Conservation (phyloP, 2,888 invertebrate genomes). For the Aspidapion aeneum region DNA sequence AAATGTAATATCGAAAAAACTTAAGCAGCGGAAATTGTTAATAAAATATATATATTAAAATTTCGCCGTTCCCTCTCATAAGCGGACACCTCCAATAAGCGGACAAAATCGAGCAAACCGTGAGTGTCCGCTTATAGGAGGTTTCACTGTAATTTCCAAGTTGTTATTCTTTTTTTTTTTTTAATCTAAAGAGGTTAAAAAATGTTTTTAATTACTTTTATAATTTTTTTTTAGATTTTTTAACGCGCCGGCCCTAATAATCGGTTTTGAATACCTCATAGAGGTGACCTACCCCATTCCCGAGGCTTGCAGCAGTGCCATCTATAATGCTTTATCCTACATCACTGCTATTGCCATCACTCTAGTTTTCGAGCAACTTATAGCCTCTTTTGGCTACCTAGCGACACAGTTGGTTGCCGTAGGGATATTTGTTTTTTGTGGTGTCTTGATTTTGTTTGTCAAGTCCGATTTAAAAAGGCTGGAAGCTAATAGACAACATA, state of each 20-base stretch:
- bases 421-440: constrained; percentile 22
- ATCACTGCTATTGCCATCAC: constrained; percentile 33
- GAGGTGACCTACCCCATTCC: constrained; percentile 95
- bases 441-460: constrained; percentile 27
- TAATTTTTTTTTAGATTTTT: constrained; percentile 75
- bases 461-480: constrained; percentile 31
- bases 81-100: too few relatives aligned
- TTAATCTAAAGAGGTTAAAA: too few relatives aligned
- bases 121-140: too few relatives aligned
- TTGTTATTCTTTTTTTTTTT: too few relatives aligned
- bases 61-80: too few relatives aligned
- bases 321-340: constrained; percentile 73
- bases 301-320: constrained; percentile 90
- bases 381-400: constrained; percentile 29
- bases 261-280: constrained; percentile 94
- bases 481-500: constrained; percentile 23
- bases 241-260: constrained; percentile 93
- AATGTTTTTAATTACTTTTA: too few relatives aligned
- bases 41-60: too few relatives aligned
- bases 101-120: too few relatives aligned
- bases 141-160: too few relatives aligned
- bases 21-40: too few relatives aligned
- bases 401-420: constrained; percentile 27
- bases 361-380: constrained; percentile 29
- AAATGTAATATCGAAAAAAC: too few relatives aligned